These are phyloP conservation scores for Anser brachyrhynchus DNA, from an alignment of 2,113 vertebrate genomes.

Conservation along the genomic window DNA sequence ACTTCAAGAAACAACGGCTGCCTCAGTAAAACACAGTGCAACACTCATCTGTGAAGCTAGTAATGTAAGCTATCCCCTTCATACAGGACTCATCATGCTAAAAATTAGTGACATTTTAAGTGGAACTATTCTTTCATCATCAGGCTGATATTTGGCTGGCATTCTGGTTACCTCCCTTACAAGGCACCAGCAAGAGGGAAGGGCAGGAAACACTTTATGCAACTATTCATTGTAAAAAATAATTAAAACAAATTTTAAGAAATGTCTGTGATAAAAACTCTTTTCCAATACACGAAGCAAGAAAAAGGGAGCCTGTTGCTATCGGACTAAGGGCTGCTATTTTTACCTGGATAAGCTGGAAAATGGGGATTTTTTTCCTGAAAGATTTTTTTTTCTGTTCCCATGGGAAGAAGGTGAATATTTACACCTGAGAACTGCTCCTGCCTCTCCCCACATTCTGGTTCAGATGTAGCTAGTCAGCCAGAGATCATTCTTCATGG, in stretches of 20 bases:
- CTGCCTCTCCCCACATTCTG: not conserved
- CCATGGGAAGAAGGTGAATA: not conserved
- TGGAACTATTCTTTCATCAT: constrained; percentile 56
- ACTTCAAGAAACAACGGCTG: not conserved
- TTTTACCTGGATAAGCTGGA: not conserved
- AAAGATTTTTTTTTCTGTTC: not conserved
- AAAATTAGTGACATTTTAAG: constrained; percentile 56
- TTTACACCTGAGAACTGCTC: not conserved
- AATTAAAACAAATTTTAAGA: not conserved
- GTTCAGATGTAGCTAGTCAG: not conserved
- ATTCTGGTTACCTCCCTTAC: constrained; percentile 5
- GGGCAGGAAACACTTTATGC: constrained; percentile 7
- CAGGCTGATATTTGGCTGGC: constrained; percentile 28
- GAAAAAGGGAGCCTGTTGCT: not conserved
- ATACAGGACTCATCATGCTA: constrained; percentile 21
- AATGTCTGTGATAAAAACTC: not conserved
- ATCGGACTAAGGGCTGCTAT: not conserved
- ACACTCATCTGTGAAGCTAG: not conserved
- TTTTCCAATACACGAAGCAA: not conserved
- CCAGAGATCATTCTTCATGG: not conserved
- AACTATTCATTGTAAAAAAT: not conserved
- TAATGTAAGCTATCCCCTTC: not conserved
- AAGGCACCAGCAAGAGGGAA: constrained; percentile 34
- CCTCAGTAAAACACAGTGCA: not conserved
- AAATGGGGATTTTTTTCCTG: not conserved